Base-by-base conservation (phyloP, 2,888 invertebrate species). In the Drosophila ezoana region DNA sequence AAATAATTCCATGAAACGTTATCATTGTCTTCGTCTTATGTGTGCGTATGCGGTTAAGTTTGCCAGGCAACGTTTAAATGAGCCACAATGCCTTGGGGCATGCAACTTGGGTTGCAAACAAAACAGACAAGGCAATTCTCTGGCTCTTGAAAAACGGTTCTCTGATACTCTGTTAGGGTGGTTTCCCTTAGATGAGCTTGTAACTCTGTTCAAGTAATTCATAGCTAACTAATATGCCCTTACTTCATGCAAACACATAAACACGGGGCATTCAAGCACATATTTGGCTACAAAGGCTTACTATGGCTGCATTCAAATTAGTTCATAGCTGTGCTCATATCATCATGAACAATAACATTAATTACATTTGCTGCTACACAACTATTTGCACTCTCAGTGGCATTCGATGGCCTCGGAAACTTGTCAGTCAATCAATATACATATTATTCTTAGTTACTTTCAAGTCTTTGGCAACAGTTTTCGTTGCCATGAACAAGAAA, bases 361-460 rank as follows among this genome's bases (percentile, higher is more conserved):
- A 70, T 73, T 76, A 59, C 58, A 76, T 73, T 66, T 70, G 54
- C 48, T 59, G 18, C 37, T 53, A 51, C 57, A 40, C 4, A 13
- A 18, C 32, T 52, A 61, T 63, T 66, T 58, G 53, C n/a, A 37
- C 28, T 47, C 45, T 59, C 59, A 53, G 43, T 63, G 57, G 38
- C 58, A 63, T 56, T 63, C 41, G 37, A 40, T 52, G n/a, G 32
- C 23, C 38, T 56, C 28, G 38, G 64, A 58, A 51, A 60, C 49
- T 65, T 65, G 76, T 65, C 81, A 79, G 75, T 81, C 82, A 84
- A 82, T 82, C 82, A 81, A 78, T 84, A 78, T 56, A 78, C 67
- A 40, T n/a, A 40, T 40, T 72, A 56, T 76, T 62, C 52, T 63
- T 45, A 63, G 57, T 65, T 52, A 71, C 71, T 62, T 65, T 62